Conservation (phyloP, 2,888 invertebrate genomes). For the Sphecodes monilicornis region DNA sequence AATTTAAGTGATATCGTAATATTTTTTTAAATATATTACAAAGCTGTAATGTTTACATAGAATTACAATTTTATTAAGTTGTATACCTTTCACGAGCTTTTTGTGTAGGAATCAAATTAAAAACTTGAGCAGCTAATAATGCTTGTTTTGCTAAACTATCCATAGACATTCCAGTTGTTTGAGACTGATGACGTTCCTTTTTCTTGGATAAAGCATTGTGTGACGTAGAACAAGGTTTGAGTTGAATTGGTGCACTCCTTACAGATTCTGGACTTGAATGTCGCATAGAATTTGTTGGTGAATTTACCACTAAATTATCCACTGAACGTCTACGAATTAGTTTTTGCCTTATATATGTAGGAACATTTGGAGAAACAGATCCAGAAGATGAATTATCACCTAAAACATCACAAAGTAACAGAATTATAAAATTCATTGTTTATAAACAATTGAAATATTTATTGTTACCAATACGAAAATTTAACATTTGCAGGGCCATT, state of each 20-base stretch:
- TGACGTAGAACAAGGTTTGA: constrained; percentile 81
- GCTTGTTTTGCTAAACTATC: constrained; percentile 91
- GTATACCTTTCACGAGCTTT: constrained; percentile 91
- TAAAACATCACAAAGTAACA: constrained; percentile 65
- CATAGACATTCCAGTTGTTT: constrained; percentile 84
- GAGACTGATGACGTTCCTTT: constrained; percentile 73
- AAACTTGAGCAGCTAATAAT: constrained; percentile 91
- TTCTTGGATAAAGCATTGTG: constrained; percentile 79
- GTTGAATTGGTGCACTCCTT: constrained; percentile 80
- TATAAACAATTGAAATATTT: constrained; percentile 20
- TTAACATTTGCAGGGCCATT: neutral
- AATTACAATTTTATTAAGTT: neutral
- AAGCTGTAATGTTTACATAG: neutral
- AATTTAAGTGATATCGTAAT: neutral
- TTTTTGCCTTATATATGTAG: constrained; percentile 75
- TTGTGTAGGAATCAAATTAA: constrained; percentile 92
- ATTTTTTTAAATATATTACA: neutral
- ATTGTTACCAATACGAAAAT: constrained; percentile 19
- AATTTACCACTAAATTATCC: constrained; percentile 81
- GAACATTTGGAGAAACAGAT: constrained; percentile 80
- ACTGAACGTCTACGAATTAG: constrained; percentile 81
- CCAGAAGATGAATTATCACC: constrained; percentile 80
- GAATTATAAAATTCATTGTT: constrained; percentile 22
- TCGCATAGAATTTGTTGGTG: constrained; percentile 79
- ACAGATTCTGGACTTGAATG: constrained; percentile 83